phyloP scores from a whole-genome alignment of 2,888 invertebrate species.

The Congeria kusceri region DNA sequence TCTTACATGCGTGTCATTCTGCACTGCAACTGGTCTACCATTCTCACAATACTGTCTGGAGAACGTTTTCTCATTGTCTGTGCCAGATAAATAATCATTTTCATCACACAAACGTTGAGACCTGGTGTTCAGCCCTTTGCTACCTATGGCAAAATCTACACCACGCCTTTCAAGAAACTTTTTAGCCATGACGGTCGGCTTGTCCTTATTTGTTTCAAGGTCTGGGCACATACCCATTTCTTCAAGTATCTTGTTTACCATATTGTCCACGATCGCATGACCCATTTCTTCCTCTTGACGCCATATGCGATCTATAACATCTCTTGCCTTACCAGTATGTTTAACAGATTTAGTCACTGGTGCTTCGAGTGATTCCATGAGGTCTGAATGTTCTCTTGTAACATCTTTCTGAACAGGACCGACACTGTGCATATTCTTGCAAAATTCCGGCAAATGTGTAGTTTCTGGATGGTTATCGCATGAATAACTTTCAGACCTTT shows the following conservation, averaged over 20 bases:
- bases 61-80: no score
- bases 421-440: neutral
- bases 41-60: no score
- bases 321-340: no score
- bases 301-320: neutral
- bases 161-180: neutral
- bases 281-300: conserved; percentile 38
- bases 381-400: neutral
- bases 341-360: no score
- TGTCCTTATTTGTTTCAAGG: conserved; percentile 30
- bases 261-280: conserved; percentile 62
- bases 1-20: neutral
- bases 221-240: conserved; percentile 61
- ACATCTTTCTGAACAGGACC: neutral
- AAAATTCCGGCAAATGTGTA: no score
- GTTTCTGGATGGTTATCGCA: no score
- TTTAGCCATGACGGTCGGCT: neutral
- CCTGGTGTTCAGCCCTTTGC: neutral
- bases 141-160: neutral
- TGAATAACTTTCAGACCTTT: neutral
- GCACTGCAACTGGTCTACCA: no score
- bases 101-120: neutral
- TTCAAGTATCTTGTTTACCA: conserved; percentile 59
- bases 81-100: neutral
- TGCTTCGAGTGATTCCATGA: neutral